Conservation (phyloP, 2,797 vertebrate genomes). For the Phalanger gymnotis region DNA sequence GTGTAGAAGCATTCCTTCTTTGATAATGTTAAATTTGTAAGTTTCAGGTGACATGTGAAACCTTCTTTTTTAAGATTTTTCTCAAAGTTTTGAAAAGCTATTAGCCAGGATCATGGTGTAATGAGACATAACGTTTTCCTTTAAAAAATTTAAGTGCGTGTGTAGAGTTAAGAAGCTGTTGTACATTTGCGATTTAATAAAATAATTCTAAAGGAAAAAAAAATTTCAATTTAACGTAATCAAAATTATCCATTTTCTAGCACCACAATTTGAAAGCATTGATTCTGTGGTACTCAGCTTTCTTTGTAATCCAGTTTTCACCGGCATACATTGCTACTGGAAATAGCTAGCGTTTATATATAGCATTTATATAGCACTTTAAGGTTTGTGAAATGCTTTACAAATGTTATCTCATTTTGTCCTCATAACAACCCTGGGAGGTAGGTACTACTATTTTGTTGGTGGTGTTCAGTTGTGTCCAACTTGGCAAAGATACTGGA, state of each 20-base stretch:
- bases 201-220: conserved; percentile 91
- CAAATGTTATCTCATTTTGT: background rate
- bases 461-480: background rate
- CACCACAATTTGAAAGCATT: background rate
- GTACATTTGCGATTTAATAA: conserved; percentile 94
- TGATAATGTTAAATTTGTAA: conserved; percentile 93
- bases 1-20: conserved; percentile 91
- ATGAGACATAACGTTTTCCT: conserved; percentile 90
- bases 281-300: background rate
- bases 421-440: background rate
- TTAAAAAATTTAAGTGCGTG: conserved; percentile 91
- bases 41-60: too few relatives aligned
- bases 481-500: background rate
- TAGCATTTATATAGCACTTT: background rate
- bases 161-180: conserved; percentile 93
- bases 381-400: background rate
- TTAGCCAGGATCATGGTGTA: conserved; percentile 93
- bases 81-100: conserved; percentile 91
- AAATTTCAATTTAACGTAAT: too few relatives aligned
- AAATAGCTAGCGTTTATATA: background rate
- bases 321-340: background rate
- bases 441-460: background rate
- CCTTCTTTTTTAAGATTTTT: conserved; percentile 90
- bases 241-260: background rate
- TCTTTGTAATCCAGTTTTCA: background rate